These are phyloP conservation scores for Poeciliopsis presidionis DNA, from an alignment of 2,797 vertebrate genomes.

Conservation along the genomic window DNA sequence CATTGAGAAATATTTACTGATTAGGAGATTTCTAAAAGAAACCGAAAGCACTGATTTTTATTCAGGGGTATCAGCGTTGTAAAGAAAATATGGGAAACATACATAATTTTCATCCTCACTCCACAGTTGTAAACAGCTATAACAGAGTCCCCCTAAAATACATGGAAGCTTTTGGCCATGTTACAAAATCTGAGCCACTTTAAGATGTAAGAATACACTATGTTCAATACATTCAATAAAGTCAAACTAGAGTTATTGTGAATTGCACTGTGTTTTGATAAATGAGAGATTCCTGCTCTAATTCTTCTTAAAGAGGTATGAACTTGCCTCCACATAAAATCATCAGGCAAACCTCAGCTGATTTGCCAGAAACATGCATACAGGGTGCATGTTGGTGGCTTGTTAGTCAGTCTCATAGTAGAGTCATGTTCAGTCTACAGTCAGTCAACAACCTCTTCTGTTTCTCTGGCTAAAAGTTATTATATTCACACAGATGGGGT, in stretches of 20 bases:
- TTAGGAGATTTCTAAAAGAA: not conserved
- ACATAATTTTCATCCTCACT: not conserved
- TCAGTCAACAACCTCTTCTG: conserved; percentile 63
- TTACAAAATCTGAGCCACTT: not conserved
- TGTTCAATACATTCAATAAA: no score
- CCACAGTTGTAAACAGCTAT: not conserved
- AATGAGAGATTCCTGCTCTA: conserved; percentile 7
- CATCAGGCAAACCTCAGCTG: conserved; percentile 41
- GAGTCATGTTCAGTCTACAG: conserved; percentile 67
- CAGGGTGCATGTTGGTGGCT: conserved; percentile 45
- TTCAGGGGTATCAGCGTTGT: not conserved
- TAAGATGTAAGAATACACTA: no score
- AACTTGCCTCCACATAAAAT: conserved; percentile 52
- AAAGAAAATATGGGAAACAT: not conserved
- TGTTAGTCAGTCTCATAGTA: conserved; percentile 57
- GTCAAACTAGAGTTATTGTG: not conserved
- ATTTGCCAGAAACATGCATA: conserved; percentile 37
- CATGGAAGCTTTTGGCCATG: no score
- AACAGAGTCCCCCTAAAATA: no score
- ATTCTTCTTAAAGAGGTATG: conserved; percentile 23
- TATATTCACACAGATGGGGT: conserved; percentile 46
- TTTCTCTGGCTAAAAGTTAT: conserved; percentile 61
- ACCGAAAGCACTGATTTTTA: not conserved
- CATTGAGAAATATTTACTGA: not conserved
- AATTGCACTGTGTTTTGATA: conserved; percentile 1